Evolutionary conservation across 2,888 invertebrate species (phyloP).

Genomic region (Synergus itoensis): DNA sequence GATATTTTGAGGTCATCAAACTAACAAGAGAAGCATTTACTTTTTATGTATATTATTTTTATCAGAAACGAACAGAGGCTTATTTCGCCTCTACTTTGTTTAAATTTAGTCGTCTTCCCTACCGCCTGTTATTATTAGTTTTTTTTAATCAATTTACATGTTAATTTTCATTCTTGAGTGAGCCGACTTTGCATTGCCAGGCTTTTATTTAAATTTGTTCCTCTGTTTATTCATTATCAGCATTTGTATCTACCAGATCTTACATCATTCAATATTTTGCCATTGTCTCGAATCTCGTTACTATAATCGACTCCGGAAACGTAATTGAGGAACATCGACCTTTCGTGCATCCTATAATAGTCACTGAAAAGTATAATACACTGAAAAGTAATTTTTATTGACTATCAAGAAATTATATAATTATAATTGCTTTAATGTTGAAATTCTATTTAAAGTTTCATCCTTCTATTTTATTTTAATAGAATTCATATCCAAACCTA

Average conservation of each 20-base stretch:
- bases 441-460: not conserved
- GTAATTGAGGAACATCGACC: constrained; percentile 18
- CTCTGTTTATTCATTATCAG: not conserved
- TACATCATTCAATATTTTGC: constrained; percentile 2
- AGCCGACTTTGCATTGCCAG: not conserved
- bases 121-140: not conserved
- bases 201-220: not conserved
- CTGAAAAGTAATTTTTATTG: not conserved
- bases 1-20: not conserved
- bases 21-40: not conserved
- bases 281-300: not conserved
- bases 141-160: not conserved
- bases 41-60: not conserved
- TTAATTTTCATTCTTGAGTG: not conserved
- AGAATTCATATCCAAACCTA: not conserved
- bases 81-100: not conserved
- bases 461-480: not conserved
- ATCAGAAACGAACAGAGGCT: not conserved
- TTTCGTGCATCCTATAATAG: not conserved
- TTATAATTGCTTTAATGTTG: not conserved
- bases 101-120: not conserved
- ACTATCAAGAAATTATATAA: not conserved
- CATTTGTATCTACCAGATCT: not conserved
- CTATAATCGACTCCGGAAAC: not conserved
- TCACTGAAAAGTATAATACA: not conserved